Base-by-base conservation (phyloP, 2,113 vertebrate genomes). In the Rhynchomys soricoides region DNA sequence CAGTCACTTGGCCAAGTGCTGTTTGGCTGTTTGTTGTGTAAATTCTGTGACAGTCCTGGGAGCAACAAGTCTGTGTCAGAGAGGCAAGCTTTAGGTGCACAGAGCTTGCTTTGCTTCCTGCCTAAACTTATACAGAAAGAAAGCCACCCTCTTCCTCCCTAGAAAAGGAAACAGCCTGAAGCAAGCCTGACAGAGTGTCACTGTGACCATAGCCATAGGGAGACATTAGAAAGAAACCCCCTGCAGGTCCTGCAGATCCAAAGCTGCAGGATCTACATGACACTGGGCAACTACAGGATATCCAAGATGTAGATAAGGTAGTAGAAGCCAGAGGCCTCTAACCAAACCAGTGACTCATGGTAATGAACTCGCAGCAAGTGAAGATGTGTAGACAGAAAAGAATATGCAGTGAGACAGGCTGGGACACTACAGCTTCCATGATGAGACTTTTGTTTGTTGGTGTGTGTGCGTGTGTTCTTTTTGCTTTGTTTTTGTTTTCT, bases 1-100 rank as follows among this genome's bases (percentile, higher is more conserved):
- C 2, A 2, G 59, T 9, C 45, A 4, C 12, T 9, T 0, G 8
- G 43, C 29, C 2, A 4, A 16, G 26, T 0, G 1, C 26, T 15
- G 7, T 11, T 71, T 55, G 16, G 1, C 26, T 15, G 7, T 11
- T 71, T 55, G 16, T 78, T 86, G 57, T 29, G 77, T 5, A 3
- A 12, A 5, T 50, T 21, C 7, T 34, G 52, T 55, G 52, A 55
- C 73, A 29, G 68, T 43, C 78, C 24, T 7, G 57, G 87, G 40
- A 37, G 57, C 31, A 12, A 22, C 0, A 0, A 0, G 21, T 1
- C 34, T 3, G 73, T 6, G 66, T 16, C 13, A 0, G 26, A 34
- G 34, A 19, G 37, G 21, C 4, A 7, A 68, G 94, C 7, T 19
- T 43, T 68, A 34, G 77, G 40, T 5, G 1, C 78, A 55, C 68